Conservation (phyloP, 2,888 invertebrate species). For the Cephus runcator region DNA sequence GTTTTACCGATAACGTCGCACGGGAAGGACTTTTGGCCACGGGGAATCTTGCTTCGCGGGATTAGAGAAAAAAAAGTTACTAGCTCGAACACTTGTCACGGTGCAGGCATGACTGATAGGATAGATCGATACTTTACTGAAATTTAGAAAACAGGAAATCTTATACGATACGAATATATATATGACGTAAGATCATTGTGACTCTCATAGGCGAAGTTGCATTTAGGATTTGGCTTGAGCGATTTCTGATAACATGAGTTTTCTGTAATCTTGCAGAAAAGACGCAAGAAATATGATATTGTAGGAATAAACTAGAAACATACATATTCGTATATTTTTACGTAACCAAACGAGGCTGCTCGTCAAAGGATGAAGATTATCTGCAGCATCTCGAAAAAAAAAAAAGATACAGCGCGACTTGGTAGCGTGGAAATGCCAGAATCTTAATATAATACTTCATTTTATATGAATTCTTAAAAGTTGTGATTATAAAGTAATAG, state of each 20-base stretch:
- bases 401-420: not conserved
- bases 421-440: not conserved
- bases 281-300: not conserved
- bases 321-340: constrained; percentile 67
- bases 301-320: constrained; percentile 5
- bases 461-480: not conserved
- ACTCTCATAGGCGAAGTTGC: constrained; percentile 40
- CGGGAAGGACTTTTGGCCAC: not conserved
- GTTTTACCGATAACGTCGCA: constrained; percentile 67
- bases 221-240: constrained; percentile 62
- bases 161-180: too few relatives aligned
- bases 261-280: constrained; percentile 48
- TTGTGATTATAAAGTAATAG: not conserved
- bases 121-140: not conserved
- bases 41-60: not conserved
- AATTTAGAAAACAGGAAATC: not conserved
- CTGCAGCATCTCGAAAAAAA: not conserved
- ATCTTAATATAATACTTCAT: not conserved
- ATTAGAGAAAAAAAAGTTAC: not conserved
- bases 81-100: not conserved
- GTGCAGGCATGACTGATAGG: not conserved
- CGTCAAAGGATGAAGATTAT: not conserved
- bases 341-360: constrained; percentile 57
- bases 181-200: constrained; percentile 13
- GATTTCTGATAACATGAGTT: constrained; percentile 74